Evolutionary conservation across 2,113 vertebrate species (phyloP).

Genomic region (Spilogale gracilis): DNA sequence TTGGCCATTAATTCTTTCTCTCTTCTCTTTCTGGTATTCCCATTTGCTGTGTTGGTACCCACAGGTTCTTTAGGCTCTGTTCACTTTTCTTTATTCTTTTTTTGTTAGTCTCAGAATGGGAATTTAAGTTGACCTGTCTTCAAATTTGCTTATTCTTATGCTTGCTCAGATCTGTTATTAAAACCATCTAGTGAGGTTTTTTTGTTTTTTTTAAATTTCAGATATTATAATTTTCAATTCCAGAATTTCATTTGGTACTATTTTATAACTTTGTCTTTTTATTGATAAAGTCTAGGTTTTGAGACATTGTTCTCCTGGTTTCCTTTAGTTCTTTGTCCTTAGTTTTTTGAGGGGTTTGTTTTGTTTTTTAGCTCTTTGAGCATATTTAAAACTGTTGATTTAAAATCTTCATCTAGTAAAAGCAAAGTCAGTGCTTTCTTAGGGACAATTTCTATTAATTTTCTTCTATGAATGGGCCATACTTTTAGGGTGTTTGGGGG

Average conservation of each 20-base stretch:
- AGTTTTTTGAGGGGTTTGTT: background rate
- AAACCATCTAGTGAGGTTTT: background rate
- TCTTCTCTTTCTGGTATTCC: background rate
- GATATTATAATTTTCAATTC: background rate
- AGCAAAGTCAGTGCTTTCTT: background rate
- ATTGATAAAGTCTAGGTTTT: background rate
- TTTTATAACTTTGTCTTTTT: background rate
- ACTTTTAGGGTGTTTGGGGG: background rate
- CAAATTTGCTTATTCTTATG: background rate
- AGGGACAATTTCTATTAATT: background rate
- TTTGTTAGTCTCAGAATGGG: background rate
- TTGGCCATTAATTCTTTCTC: background rate
- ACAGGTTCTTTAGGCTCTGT: background rate
- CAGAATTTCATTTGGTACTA: background rate
- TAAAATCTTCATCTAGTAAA: background rate
- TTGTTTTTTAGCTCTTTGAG: background rate
- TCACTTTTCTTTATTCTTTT: background rate
- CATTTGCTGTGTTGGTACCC: background rate
- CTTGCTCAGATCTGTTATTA: background rate
- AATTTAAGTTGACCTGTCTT: background rate
- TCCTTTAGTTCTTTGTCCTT: background rate
- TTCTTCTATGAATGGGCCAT: background rate
- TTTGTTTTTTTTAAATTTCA: background rate
- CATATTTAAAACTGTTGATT: background rate
- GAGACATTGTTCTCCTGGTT: background rate